Percentiles rank a stretch among this genome's conserved stretches.
Conservation (phyloP, 2,113 vertebrate genomes). For the Pseudorectes ferrugineus region DNA sequence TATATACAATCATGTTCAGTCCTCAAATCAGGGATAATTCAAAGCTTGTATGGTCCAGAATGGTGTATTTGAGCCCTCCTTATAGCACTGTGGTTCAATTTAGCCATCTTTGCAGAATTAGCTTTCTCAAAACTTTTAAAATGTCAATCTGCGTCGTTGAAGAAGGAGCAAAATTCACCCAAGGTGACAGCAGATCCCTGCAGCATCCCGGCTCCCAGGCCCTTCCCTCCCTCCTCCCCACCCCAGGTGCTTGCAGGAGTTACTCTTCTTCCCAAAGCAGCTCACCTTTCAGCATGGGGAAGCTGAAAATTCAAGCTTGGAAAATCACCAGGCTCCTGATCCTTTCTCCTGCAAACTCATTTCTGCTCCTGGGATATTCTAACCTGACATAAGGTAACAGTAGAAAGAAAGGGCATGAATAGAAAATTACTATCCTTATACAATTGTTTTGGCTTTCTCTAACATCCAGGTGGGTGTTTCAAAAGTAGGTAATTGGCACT, state of each 20-base stretch:
- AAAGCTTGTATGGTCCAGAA: background rate
- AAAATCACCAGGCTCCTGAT: background rate
- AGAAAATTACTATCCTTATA: background rate
- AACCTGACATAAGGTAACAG: background rate
- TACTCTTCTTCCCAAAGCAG: background rate
- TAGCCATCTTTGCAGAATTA: background rate
- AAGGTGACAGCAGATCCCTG: background rate
- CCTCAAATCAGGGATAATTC: constrained; percentile 9
- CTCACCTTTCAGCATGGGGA: background rate
- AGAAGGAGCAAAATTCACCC: background rate
- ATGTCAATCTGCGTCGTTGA: background rate
- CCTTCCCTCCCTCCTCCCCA: background rate
- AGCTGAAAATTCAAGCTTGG: background rate
- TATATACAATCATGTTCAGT: background rate
- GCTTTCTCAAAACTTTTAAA: background rate
- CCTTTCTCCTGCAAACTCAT: background rate
- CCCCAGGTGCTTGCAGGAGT: background rate
- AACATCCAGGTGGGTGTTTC: background rate
- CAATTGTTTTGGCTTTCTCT: background rate
- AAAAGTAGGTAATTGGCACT: background rate
- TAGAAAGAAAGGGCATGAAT: background rate
- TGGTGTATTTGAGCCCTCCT: background rate
- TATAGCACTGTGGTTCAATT: background rate
- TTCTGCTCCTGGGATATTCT: background rate
- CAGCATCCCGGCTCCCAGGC: background rate